Evolutionary conservation across 2,113 vertebrate genomes (phyloP), one percentile per base, ranked within the genome.

Genomic region (Corvus hawaiiensis): DNA sequence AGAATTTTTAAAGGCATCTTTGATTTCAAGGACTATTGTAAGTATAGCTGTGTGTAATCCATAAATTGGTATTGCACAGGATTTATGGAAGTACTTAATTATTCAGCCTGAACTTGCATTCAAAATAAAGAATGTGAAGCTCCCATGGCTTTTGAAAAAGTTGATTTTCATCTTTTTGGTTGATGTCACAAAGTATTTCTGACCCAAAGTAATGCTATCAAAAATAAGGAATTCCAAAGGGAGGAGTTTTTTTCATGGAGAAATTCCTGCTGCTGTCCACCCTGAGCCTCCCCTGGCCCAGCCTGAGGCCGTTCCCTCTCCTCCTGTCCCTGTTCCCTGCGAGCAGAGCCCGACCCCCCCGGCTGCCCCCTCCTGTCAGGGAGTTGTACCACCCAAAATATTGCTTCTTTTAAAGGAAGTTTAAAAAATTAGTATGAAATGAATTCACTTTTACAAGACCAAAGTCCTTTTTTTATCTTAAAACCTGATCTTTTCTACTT

Each of bases 1-100:
- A 87, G 80, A 64, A 83, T 89, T 94, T 87, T 87, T 89, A 89
- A 48, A 93, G 67, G 32, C 54, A 59, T 92, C 81, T 78, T 82
- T 94, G 89, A 90, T 87, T 49, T 89, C 44, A 79, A 87, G 59
- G n/a, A 46, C 56, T 90, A 7, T 44, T 69, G 14, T 37, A 72
- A 58, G 79, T 84, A 62, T 71, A 61, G 59, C 51, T 78, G 68
- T 90, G 35, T 62, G 30, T 78, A 78, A 90, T 84, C 52, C 48
- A 63, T 66, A 72, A 66, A 64, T 46, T 93, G 62, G 30, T 87
- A 30, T 61, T 9, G 2, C 26, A 56, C 27, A 27, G 21, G 43
- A 48, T 78, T 89, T 89, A 26, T 62, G n/a, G 27, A 85, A 51
- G 32, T 44, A 83, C 51, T 92, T 89, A 48, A 80, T 74, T 59